These are phyloP conservation scores for Nemapogon koenigi DNA, from an alignment of 2,888 invertebrate genomes.

Conservation along the genomic window DNA sequence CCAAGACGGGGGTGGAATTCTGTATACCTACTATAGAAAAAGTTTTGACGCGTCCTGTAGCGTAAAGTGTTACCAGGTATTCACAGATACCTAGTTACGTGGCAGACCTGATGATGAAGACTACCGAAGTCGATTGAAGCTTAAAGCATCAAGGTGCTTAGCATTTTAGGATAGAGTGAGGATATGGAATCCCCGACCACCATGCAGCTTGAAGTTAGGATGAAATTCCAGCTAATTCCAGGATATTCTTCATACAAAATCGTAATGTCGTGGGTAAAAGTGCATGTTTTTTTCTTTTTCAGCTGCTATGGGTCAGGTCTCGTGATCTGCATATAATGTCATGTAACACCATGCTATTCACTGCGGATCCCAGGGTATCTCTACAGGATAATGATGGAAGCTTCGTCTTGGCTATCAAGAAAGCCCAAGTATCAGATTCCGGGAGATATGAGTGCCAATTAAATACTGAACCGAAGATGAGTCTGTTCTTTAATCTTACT, in stretches of 20 bases:
- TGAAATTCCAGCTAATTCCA: no score
- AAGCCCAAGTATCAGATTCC: slow-evolving; percentile 64
- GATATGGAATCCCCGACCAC: no score
- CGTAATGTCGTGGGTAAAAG: background rate
- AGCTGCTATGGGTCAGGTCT: slow-evolving; percentile 79
- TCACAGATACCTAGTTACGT: no score
- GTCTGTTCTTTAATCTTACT: slow-evolving; percentile 68
- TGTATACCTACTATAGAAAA: no score
- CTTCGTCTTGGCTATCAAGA: slow-evolving; percentile 65
- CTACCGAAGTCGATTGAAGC: no score
- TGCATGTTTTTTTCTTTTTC: slow-evolving; percentile 23
- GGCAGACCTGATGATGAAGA: no score
- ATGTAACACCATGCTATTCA: slow-evolving; percentile 69
- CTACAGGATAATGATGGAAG: slow-evolving; percentile 63
- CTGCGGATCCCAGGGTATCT: slow-evolving; percentile 71
- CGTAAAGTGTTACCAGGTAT: no score
- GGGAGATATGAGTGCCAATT: slow-evolving; percentile 79
- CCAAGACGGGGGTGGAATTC: no score
- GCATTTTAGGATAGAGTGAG: no score
- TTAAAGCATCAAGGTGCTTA: no score
- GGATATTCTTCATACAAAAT: background rate
- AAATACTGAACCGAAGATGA: slow-evolving; percentile 78
- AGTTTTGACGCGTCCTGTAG: no score
- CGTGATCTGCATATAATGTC: slow-evolving; percentile 74
- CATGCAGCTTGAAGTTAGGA: no score